A percentile compares a stretch with the other conserved stretches of the same genome.
Evolutionary conservation across 1,140 invertebrate genomes (phyloP).

Genomic region (Bombus cullumanus): DNA sequence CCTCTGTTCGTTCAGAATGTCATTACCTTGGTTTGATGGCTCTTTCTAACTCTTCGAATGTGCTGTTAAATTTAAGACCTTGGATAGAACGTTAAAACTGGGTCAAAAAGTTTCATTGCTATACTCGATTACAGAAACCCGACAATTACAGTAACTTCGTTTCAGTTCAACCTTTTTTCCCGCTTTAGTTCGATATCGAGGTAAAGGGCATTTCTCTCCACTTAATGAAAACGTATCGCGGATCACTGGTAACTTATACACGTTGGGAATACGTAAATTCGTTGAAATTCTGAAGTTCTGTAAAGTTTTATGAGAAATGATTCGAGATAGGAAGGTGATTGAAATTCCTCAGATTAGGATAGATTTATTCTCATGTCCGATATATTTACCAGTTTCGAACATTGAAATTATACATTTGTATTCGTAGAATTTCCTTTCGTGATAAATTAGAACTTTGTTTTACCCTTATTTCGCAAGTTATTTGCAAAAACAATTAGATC

Average conservation of each 20-base stretch:
- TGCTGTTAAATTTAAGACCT: constrained; percentile 12
- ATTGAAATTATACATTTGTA: neutral
- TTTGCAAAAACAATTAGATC: too few species aligned
- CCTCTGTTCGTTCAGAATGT: neutral
- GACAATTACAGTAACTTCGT: constrained; percentile 11
- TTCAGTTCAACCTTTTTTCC: neutral
- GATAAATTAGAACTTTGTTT: neutral
- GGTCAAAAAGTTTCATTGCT: constrained; percentile 16
- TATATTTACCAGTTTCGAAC: neutral
- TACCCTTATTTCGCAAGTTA: too few species aligned
- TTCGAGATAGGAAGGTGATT: neutral
- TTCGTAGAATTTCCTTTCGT: neutral
- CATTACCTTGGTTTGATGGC: neutral
- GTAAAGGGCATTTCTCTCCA: neutral
- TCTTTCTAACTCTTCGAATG: neutral
- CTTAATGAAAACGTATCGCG: neutral
- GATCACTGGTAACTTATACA: neutral
- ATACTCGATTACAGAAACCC: neutral
- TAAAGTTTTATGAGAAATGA: neutral
- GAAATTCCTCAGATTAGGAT: neutral
- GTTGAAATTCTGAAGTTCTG: neutral
- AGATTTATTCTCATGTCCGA: neutral
- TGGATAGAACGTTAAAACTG: neutral
- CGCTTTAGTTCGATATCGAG: too few species aligned
- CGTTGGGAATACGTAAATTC: neutral